Evolutionary conservation across 2,888 invertebrate genomes (phyloP), one percentile per base, ranked within the genome.

Genomic region (Orthonychiurus folsomi): DNA sequence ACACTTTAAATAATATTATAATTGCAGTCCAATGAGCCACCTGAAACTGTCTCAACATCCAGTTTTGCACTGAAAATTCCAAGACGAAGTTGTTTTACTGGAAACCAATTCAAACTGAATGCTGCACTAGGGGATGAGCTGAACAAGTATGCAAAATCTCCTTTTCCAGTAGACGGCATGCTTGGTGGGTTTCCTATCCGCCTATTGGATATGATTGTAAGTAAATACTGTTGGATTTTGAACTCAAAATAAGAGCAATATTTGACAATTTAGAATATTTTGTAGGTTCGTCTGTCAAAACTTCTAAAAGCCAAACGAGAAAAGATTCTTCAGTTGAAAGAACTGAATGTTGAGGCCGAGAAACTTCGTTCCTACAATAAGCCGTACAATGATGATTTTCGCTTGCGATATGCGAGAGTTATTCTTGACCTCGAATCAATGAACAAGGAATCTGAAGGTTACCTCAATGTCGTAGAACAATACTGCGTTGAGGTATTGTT

Each of bases 261-360:
- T 52, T 21, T 54, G 28, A n/a, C n/a, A n/a, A n/a, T 12, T 59
- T 37, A 20, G 56, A 62, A 63, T 54, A 55, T 59, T 28, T 55
- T 55, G 60, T 70, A 81, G 80, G 90, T 94, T 0, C 84, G 89
- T 71, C 83, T 94, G 26, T 88, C 88, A 59, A 93, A 92, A 79
- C 87, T 93, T 69, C 80, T 96, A 50, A 82, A 84, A 65, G 84
- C 86, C 0, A 96, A 96, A 76, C 85, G 86, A 74, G 82, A 83
- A 2, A 89, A 89, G 80, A 85, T 95, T 12, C 83, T 85, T 72
- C 83, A 85, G 63, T 78, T 96, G 58, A 86, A 86, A 75, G 86
- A 88, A 64, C 88, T 93, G 85, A 96, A 96, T 75, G 83, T 87
- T 64, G 89, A 92, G 77, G 93, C 92, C 0, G 95, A 96, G 75